phyloP scores from a whole-genome alignment of 1,140 invertebrate genomes.

The Bombus terrestris region DNA sequence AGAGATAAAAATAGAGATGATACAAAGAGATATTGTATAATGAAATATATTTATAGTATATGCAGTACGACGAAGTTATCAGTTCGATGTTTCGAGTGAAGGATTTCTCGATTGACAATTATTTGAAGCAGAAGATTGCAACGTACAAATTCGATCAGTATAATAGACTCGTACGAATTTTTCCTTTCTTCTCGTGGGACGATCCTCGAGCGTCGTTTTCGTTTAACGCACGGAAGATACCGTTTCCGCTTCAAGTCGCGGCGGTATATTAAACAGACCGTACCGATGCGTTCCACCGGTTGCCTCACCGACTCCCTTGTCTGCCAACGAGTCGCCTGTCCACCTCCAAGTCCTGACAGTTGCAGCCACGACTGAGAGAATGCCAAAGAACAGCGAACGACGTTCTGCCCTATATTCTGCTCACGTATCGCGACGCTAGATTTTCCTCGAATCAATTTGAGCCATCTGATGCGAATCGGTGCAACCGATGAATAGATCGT shows the following conservation, averaged over 20 bases:
- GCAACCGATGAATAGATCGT: background rate
- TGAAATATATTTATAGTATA: no score
- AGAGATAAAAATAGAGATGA: no score
- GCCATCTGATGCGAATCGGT: background rate
- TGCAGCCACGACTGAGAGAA: background rate
- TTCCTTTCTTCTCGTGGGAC: background rate
- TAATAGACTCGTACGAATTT: background rate
- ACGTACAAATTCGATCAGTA: no score
- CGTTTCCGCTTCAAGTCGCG: slow-evolving; percentile 3
- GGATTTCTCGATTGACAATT: no score
- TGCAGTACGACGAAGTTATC: no score
- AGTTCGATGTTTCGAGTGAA: no score
- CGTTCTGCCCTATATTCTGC: background rate
- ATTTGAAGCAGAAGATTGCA: no score
- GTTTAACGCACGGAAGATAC: slow-evolving; percentile 21
- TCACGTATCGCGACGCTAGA: background rate
- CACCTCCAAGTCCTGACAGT: background rate
- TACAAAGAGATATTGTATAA: no score
- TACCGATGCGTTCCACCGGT: background rate
- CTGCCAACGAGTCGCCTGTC: slow-evolving; percentile 14
- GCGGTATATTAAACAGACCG: slow-evolving; percentile 34
- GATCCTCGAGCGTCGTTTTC: slow-evolving; percentile 1
- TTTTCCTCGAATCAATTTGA: background rate
- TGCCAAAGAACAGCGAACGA: background rate
- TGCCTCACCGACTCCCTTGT: background rate